A percentile compares a stretch with the other conserved stretches of the same genome.
Conservation (phyloP, 2,888 invertebrate species). For the Fissipunctia ypsillon region DNA sequence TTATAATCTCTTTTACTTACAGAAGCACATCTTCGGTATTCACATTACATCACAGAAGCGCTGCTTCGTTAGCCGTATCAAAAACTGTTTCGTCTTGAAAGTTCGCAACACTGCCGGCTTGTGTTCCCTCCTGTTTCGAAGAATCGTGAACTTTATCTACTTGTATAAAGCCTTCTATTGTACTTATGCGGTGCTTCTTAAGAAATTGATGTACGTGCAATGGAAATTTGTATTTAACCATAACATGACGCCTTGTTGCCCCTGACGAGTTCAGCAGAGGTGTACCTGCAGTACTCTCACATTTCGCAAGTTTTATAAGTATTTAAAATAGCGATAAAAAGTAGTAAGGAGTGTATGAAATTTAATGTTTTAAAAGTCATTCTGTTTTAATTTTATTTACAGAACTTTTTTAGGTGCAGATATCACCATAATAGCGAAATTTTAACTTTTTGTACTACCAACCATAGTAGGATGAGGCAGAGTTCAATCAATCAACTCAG, state of each 20-base stretch:
- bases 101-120: constrained; percentile 21
- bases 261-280: neutral
- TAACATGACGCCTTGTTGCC: too few species aligned
- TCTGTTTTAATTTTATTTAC: too few species aligned
- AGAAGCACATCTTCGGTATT: constrained; percentile 5
- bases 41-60: constrained; percentile 11
- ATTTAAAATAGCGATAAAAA: neutral
- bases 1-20: neutral
- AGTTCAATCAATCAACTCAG: too few species aligned
- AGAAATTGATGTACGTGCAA: neutral
- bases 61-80: constrained; percentile 41
- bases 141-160: constrained; percentile 39
- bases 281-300: neutral
- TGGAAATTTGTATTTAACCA: neutral
- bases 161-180: neutral
- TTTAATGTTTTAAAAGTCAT: neutral
- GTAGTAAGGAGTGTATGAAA: neutral
- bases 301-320: neutral
- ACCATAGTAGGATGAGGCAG: too few species aligned
- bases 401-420: too few species aligned
- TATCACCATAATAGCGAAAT: too few species aligned
- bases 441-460: too few species aligned
- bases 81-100: constrained; percentile 39
- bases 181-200: neutral
- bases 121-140: constrained; percentile 18